Evolutionary conservation across 35 echinoderm and acorn worm species (phyloP), one percentile per base, ranked within the genome.

Genomic region (Patiria miniata): DNA sequence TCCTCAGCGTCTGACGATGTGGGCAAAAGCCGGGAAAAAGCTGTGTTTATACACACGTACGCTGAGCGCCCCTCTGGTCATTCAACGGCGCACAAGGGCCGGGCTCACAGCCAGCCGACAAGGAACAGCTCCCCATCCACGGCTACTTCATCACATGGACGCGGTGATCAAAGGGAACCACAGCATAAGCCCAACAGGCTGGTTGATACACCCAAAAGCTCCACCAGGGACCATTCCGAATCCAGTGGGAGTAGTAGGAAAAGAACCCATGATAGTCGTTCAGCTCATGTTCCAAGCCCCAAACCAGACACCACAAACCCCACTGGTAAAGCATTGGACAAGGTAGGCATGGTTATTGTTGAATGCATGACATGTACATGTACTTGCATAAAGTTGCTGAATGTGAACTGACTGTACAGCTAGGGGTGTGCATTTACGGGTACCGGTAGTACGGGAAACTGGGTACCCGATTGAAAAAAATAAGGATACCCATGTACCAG

Each of bases 241-340:
- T 73, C 65, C 65, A 73, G 65, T 73, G 26, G 65, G 65, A 36
- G 34, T 32, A 73, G 65, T 30, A 26, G 65, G 65, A 73, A 73
- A 73, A 18, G 65, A 73, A 73, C 26, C 29, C 65, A 73, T 73
- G 65, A 73, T 9, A 30, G 34, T 30, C 26, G 29, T 36, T 6
- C 42, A 4, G 12, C 42, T 47, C 26, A 14, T 73, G 65, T 7
- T 1, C 34, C 4, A 3, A 32, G 26, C 34, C 65, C 65, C 23
- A 73, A 73, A 30, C 65, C 65, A 73, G 26, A 73, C 29, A 73
- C 65, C 34, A 6, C 65, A 73, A 73, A 73, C 15, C 65, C 65
- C 26, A 73, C 65, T 73, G 65, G 65, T 36, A 73, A 73, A 73
- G 65, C 29, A 36, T 73, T 73, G 34, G 65, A 73, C 65, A 73